phyloP scores from a whole-genome alignment of 2,797 vertebrate genomes.

The Neomorphus geoffroyi region DNA sequence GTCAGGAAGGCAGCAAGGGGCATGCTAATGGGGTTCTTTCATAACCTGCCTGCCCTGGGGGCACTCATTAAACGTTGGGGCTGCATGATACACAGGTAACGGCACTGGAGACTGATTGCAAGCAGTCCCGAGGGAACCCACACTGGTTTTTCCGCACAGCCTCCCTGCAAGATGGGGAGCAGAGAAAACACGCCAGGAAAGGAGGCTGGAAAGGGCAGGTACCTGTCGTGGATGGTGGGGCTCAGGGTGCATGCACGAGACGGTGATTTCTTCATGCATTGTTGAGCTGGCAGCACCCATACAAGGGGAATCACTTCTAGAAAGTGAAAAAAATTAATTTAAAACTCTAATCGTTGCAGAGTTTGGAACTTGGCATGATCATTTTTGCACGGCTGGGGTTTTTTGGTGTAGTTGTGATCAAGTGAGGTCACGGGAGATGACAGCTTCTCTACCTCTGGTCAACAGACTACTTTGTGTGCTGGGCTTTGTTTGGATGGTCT shows the following conservation, averaged over 20 bases:
- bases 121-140: neutral
- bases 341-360: neutral
- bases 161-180: neutral
- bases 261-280: neutral
- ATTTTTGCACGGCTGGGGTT: neutral
- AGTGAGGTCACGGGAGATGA: neutral
- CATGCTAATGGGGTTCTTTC: constrained; percentile 10
- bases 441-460: neutral
- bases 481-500: neutral
- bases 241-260: neutral
- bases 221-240: neutral
- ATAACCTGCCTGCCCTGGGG: constrained; percentile 28
- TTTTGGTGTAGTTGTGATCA: neutral
- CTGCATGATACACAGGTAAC: neutral
- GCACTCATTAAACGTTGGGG: neutral
- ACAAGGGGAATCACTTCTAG: neutral
- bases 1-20: constrained; percentile 25
- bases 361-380: neutral
- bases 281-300: neutral
- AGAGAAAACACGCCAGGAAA: neutral
- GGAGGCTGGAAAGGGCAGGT: neutral
- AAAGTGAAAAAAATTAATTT: neutral
- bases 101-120: neutral
- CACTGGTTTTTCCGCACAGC: neutral
- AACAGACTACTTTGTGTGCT: neutral